Evolutionary conservation across 2,888 invertebrate genomes (phyloP).

Genomic region (Drosophila pseudotalamancana): DNA sequence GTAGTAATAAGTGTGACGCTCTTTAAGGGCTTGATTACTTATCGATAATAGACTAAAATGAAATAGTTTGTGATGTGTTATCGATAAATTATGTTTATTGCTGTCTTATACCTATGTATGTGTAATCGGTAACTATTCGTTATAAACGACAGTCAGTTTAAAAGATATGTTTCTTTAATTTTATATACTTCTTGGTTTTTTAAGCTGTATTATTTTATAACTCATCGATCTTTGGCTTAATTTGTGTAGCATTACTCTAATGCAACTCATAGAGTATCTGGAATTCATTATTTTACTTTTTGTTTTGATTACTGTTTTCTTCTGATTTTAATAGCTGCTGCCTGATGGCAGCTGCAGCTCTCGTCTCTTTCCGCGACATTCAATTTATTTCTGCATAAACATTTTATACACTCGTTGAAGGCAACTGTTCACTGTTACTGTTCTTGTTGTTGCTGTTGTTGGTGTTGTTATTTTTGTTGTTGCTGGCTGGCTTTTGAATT

Average conservation of each 20-base stretch:
- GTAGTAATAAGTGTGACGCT: not conserved
- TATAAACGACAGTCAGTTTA: too few species aligned
- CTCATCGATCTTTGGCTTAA: too few species aligned
- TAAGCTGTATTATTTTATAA: too few species aligned
- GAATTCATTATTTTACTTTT: not conserved
- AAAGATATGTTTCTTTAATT: too few species aligned
- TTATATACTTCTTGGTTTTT: too few species aligned
- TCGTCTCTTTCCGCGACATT: conserved; percentile 53
- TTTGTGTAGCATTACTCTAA: too few species aligned
- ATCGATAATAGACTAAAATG: too few species aligned
- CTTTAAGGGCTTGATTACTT: not conserved
- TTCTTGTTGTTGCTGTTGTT: conserved; percentile 25
- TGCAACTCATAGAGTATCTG: conserved; percentile 29
- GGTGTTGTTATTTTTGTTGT: conserved; percentile 30
- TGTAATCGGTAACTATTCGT: too few species aligned
- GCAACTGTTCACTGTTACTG: conserved; percentile 29
- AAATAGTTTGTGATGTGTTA: too few species aligned
- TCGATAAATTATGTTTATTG: too few species aligned
- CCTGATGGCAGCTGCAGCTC: conserved; percentile 18
- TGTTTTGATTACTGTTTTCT: not conserved
- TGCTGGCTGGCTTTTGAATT: conserved; percentile 56
- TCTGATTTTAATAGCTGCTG: conserved; percentile 61
- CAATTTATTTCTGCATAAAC: conserved; percentile 72
- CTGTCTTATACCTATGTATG: too few species aligned
- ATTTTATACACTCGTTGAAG: conserved; percentile 63